A percentile compares a stretch with the other conserved stretches of the same genome.
These are phyloP conservation scores for Dipodomys spectabilis DNA, from an alignment of 2,113 vertebrate species.

Conservation along the genomic window DNA sequence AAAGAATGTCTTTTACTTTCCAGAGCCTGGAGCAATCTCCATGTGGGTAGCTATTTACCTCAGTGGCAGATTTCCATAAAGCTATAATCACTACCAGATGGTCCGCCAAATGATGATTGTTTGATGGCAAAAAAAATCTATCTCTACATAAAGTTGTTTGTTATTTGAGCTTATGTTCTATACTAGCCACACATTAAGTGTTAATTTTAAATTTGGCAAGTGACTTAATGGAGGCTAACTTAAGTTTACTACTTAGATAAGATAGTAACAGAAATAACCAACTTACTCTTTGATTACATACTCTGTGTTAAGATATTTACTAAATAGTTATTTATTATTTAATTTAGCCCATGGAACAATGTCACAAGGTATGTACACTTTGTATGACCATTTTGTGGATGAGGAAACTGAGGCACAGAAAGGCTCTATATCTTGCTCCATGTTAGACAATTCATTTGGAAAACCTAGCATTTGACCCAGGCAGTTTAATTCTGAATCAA, in stretches of 20 bases:
- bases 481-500: neutral
- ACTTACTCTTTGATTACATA: neutral
- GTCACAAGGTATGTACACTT: neutral
- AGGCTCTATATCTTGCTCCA: neutral
- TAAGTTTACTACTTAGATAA: constrained; percentile 4
- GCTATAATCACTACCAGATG: constrained; percentile 51
- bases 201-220: constrained; percentile 28
- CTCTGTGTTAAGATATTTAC: neutral
- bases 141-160: neutral
- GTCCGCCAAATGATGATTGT: constrained; percentile 34
- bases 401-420: constrained; percentile 28
- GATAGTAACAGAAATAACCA: constrained; percentile 30
- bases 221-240: neutral
- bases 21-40: neutral
- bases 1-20: neutral
- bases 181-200: neutral
- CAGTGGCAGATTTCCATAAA: constrained; percentile 31
- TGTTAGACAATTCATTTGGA: neutral
- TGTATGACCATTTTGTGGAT: neutral
- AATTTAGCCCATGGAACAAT: neutral
- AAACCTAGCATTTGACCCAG: constrained; percentile 11
- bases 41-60: neutral
- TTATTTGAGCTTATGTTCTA: constrained; percentile 37
- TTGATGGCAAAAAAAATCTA: constrained; percentile 28
- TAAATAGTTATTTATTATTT: neutral